Evolutionary conservation across 1,140 invertebrate genomes (phyloP).

Genomic region (Ectropis grisescens): DNA sequence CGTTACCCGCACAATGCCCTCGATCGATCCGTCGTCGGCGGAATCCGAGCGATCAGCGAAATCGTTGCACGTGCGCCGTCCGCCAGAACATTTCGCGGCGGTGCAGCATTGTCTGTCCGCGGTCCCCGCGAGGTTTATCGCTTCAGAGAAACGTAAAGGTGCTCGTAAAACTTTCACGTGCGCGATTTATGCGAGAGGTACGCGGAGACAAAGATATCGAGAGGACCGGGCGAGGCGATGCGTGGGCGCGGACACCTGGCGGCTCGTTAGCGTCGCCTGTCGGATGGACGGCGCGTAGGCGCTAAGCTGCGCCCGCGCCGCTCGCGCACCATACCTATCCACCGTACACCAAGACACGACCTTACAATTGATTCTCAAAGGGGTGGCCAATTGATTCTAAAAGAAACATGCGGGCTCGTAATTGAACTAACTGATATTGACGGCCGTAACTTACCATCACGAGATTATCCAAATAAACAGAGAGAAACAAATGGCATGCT

Average conservation of each 20-base stretch:
- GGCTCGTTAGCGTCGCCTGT: slow-evolving; percentile 49
- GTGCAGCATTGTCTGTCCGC: slow-evolving; percentile 43
- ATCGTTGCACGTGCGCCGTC: slow-evolving; percentile 61
- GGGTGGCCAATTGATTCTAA: no score
- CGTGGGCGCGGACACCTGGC: slow-evolving; percentile 61
- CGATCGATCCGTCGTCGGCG: slow-evolving; percentile 56
- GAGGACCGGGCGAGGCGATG: slow-evolving; percentile 30
- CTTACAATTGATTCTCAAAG: no score
- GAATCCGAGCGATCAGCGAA: slow-evolving; percentile 58
- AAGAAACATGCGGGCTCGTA: slow-evolving; percentile 29
- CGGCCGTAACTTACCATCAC: slow-evolving; percentile 13
- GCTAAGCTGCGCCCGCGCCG: slow-evolving; percentile 4
- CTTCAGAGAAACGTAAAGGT: slow-evolving; percentile 57
- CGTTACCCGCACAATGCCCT: slow-evolving; percentile 65
- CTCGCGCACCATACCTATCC: no score
- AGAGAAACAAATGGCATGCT: slow-evolving; percentile 5
- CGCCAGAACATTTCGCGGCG: slow-evolving; percentile 44
- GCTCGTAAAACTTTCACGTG: slow-evolving; percentile 66
- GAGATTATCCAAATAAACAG: slow-evolving; percentile 13
- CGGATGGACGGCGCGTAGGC: slow-evolving; percentile 19
- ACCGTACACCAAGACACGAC: no score
- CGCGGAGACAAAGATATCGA: slow-evolving; percentile 55
- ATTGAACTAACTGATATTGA: slow-evolving; percentile 44
- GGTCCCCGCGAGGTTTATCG: slow-evolving; percentile 34
- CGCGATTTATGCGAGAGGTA: slow-evolving; percentile 51